Evolutionary conservation across 1,140 invertebrate genomes (phyloP), one percentile per base, ranked within the genome.

Genomic region (Diorhabda elongata): DNA sequence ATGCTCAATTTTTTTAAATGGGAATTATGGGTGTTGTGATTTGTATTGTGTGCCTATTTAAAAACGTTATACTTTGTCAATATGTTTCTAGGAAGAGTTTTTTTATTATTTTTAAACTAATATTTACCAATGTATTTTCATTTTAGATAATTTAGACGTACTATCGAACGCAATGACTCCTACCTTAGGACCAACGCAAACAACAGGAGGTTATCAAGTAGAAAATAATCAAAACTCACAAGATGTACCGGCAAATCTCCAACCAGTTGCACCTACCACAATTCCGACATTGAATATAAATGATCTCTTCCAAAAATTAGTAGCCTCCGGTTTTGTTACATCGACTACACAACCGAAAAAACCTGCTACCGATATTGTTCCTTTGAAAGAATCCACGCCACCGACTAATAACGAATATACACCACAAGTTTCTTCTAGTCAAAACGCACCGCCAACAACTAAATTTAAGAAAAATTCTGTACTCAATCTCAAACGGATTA

Each of bases 301-400:
- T 69, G 92, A 94, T 74, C 80, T 97, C 41, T 93, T 95, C 75
- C 89, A 91, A 69, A 93, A 93, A 79, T 80, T 96, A 0, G 87
- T 96, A 0, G 90, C 90, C 0, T 90, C 90, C 42, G 95, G 94
- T n/a, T 91, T 96, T 42, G 89, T 97, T 57, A 86, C 85, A 2
- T 83, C 81, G 44, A 69, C 66, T 57, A 57, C 73, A 42, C 41
- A 64, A 42, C 71, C 47, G 45, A 64, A n/a, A 44, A 68, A 64
- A 47, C 63, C 65, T 58, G 44, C 44, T 7, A 42, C n/a, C 9
- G 26, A 26, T 1, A 26, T 26, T 26, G 26, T 26, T 26, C 1
- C 26, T 26, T 26, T 26, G 26, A 26, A 26, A 26, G 26, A 9
- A 9, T 56, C 42, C 41, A 52, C 3, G 61, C 4, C 61, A 57